phyloP scores from a whole-genome alignment of 2,888 invertebrate species.

The Nyleta sp. region DNA sequence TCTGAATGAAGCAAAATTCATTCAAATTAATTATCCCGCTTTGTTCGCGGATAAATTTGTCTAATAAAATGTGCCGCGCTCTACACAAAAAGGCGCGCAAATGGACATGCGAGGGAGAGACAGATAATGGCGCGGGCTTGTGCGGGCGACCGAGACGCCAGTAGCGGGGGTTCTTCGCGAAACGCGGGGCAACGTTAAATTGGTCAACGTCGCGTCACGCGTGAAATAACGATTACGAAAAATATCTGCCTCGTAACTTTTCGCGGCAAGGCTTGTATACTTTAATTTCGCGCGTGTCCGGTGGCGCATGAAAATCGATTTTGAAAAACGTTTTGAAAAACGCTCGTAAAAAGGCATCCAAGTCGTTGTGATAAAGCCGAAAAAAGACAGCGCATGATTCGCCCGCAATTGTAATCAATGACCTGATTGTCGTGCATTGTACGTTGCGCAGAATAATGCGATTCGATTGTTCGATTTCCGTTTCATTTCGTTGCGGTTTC shows the following conservation, averaged over 20 bases:
- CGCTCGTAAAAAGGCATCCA: conserved; percentile 9
- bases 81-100: conserved; percentile 31
- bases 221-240: conserved; percentile 29
- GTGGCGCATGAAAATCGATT: conserved; percentile 9
- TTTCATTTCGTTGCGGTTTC: conserved; percentile 62
- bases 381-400: conserved; percentile 53
- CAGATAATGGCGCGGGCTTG: conserved; percentile 25
- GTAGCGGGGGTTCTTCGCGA: not conserved
- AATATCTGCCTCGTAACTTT: conserved; percentile 13
- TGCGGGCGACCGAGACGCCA: conserved; percentile 19
- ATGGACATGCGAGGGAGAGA: conserved; percentile 21
- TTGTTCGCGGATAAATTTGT: conserved; percentile 76
- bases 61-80: conserved; percentile 71
- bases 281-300: conserved; percentile 8
- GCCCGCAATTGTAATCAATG: conserved; percentile 68
- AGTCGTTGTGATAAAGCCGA: conserved; percentile 32
- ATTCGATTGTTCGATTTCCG: conserved; percentile 66
- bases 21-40: conserved; percentile 78
- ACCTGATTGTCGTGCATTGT: conserved; percentile 71
- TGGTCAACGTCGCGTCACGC: conserved; percentile 11
- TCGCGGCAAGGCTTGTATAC: not conserved
- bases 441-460: conserved; percentile 52
- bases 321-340: conserved; percentile 19
- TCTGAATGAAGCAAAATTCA: conserved; percentile 74
- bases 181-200: not conserved